A percentile compares a stretch with the other conserved stretches of the same genome.
These are phyloP conservation scores for Cylindroiulus punctatus DNA, from an alignment of 2,888 invertebrate genomes.

Conservation along the genomic window DNA sequence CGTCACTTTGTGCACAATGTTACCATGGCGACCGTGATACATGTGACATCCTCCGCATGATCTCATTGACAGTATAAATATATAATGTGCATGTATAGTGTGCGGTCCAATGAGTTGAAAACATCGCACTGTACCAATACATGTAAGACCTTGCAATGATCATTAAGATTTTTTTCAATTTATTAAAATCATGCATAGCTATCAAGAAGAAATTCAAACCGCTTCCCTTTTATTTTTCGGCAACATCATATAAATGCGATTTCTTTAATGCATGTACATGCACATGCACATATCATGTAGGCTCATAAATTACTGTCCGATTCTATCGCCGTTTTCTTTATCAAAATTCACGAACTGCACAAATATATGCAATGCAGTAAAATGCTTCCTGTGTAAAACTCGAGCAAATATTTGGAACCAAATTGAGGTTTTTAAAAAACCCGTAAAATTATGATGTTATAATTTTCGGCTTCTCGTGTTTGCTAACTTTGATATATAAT, in stretches of 20 bases:
- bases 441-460: conserved; percentile 34
- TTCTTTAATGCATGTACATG: background rate
- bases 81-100: background rate
- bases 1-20: background rate
- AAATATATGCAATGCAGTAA: conserved; percentile 42
- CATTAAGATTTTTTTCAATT: background rate
- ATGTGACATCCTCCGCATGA: background rate
- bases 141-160: no score
- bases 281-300: background rate
- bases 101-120: no score
- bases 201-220: background rate
- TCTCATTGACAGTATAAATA: no score
- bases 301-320: conserved; percentile 6
- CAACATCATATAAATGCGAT: background rate
- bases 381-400: conserved; percentile 10
- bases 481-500: conserved; percentile 28
- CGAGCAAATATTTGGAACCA: background rate
- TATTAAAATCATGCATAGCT: background rate
- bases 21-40: background rate
- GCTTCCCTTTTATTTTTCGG: background rate
- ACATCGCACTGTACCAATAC: no score
- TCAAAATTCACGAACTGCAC: background rate
- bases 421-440: conserved; percentile 2
- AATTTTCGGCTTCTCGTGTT: conserved; percentile 37
- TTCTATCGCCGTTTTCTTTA: background rate